These are phyloP conservation scores for Adelphocoris suturalis DNA, from an alignment of 2,888 invertebrate species.

Conservation along the genomic window DNA sequence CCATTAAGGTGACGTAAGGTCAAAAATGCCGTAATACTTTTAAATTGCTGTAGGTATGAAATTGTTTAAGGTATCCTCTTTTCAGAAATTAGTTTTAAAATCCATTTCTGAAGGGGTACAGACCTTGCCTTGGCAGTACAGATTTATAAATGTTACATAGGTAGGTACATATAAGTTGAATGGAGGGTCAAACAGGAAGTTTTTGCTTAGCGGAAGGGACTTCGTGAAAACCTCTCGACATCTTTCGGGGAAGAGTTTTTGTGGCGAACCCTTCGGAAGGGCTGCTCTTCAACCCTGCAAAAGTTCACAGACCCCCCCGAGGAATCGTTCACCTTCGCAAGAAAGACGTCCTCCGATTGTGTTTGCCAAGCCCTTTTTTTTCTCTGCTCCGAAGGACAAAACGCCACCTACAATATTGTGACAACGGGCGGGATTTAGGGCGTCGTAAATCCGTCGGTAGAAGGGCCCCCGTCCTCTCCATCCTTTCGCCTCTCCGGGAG, in stretches of 20 bases:
- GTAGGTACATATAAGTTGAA: not conserved
- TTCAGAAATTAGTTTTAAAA: no score
- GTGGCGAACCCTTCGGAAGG: not conserved
- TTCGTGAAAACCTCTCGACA: not conserved
- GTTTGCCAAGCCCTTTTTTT: not conserved
- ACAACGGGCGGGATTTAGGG: constrained; percentile 2
- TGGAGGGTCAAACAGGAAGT: not conserved
- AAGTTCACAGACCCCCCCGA: constrained; percentile 25
- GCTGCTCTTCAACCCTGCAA: not conserved
- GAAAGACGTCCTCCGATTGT: not conserved
- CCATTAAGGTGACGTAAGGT: no score
- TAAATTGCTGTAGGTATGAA: no score
- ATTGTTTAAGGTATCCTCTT: no score
- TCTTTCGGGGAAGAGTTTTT: not conserved
- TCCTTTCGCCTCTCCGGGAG: not conserved
- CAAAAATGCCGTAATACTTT: no score
- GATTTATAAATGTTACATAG: no score
- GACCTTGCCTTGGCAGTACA: no score
- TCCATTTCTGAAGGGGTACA: no score
- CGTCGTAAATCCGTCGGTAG: constrained; percentile 17
- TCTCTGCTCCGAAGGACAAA: not conserved
- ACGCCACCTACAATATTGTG: constrained; percentile 23
- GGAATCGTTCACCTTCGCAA: constrained; percentile 5
- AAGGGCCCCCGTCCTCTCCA: not conserved
- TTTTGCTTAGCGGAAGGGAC: not conserved